Conservation (phyloP, 2,797 vertebrate genomes). For the Intellagama lesueurii region DNA sequence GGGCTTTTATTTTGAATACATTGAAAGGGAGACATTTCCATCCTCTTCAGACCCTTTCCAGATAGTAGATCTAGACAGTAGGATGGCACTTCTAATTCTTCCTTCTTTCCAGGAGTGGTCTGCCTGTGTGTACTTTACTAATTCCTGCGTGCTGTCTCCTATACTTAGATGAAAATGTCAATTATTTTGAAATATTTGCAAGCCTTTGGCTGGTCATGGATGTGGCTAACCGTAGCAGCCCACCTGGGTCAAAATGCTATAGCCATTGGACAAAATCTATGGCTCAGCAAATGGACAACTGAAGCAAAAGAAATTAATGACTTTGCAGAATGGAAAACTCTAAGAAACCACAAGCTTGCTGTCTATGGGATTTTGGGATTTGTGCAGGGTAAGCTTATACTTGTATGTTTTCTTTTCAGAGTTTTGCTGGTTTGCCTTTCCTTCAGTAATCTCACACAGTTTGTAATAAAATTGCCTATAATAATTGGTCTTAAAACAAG, state of each 20-base stretch:
- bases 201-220: slow-evolving; percentile 72
- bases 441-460: neutral
- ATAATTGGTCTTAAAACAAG: neutral
- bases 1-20: neutral
- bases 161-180: slow-evolving; percentile 69
- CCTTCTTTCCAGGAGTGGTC: neutral
- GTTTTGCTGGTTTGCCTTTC: neutral
- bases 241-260: slow-evolving; percentile 72
- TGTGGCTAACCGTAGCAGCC: slow-evolving; percentile 62
- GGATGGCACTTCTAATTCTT: neutral
- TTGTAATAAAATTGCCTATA: neutral
- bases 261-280: slow-evolving; percentile 71
- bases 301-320: slow-evolving; percentile 70
- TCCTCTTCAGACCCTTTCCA: neutral
- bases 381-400: slow-evolving; percentile 67
- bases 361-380: slow-evolving; percentile 74
- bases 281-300: slow-evolving; percentile 73
- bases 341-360: slow-evolving; percentile 69
- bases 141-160: slow-evolving; percentile 26
- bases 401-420: slow-evolving; percentile 21
- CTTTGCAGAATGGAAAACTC: slow-evolving; percentile 68
- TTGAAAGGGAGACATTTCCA: neutral
- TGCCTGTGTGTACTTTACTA: slow-evolving; percentile 6
- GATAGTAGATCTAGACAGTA: neutral
- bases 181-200: slow-evolving; percentile 70